Base-by-base conservation (phyloP, 2,888 invertebrate species). In the Cancer borealis region DNA sequence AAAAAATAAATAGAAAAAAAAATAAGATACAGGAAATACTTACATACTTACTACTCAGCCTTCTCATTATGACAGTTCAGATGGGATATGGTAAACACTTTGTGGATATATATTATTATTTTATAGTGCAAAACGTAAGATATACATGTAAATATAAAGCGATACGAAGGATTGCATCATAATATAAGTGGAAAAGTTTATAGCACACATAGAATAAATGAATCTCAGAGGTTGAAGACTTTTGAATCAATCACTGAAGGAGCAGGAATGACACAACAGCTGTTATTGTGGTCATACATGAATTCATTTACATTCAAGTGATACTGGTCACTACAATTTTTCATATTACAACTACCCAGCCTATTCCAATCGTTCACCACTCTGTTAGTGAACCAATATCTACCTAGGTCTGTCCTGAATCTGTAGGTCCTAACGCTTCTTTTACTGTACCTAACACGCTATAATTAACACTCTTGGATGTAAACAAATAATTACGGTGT, bases 81-180 rank as follows among this genome's bases (percentile, higher is more conserved):
- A 39, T 54, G 73, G 73, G 73, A 73, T 73, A 14, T 14, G 54
- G 1, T 26, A 73, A 73, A 73, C 26, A 73, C 26, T 73, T 26
- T 73, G 21, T 73, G 73, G 21, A 39, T 84, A 14, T 84, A 39
- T 84, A 84, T 30, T 17, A 39, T 39, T 39, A 39, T 84, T 84
- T 84, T 30, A 84, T 84, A 84, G 84, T 84, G 84, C 84, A 84
- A 84, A 84, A 84, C 84, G 14, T 84, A 84, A 39, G 84, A 84
- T 84, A 39, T 30, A 84, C 39, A 39, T 84, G 39, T 21, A 30
- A 14, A 39, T 26, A 84, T 39, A 84, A 2, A 14, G 10, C 39
- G 84, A 26, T 73, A 66, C 17, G 17, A 12, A 73, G 73, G 60
- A 60, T 21, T 60, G 60, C 17, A 60, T 21, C 60, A 10, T n/a